Base-by-base conservation (phyloP, 2,888 invertebrate genomes). In the Amblyteles armatorius region DNA sequence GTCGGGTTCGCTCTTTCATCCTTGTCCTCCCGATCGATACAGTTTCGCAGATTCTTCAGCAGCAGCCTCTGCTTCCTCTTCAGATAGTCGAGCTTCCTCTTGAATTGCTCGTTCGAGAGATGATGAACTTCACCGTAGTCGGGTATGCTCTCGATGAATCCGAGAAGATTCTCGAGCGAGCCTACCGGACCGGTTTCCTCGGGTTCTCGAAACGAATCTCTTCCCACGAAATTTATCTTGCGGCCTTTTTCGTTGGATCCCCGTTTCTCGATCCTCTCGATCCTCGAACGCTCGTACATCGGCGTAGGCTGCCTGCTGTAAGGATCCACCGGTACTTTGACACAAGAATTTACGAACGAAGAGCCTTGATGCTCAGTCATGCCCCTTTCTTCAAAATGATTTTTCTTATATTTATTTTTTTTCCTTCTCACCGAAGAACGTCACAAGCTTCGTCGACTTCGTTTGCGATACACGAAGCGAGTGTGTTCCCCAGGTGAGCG, bases 61-160 rank as follows among this genome's bases (percentile, higher is more conserved):
- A 93, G 93, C 22, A 94, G 87, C 88, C 95, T 95, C 90, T 96
- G 96, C 90, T 95, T 96, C 87, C 96, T 95, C 87, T 96, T 95
- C 69, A 97, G 93, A 81, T 95, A 95, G 92, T 96, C 96, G 73
- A 97, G 92, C 50, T 96, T 96, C 16, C 95, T 95, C 91, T 97
- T 96, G 92, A 97, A 97, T 90, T 97, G 97, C 81, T 95, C 96
- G 84, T 96, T 96, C 0, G 97, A 96, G 87, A 97, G 94, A 94
- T 97, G 97, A 92, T 97, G 95, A 2, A 97, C 95, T 71, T 97
- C 97, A 82, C 95, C 95, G 88, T 97, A 97, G 91, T 97, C 97
- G 79, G 97, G 97, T 91, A 97, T 97, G 90, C 97, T 97, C 74
- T 96, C 96, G 88, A 96, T 96, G 93, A 97, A 97, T 83, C 97